Percentiles rank a stretch among this genome's conserved stretches.
Conservation (phyloP, 2,113 vertebrate genomes). For the Petaurus breviceps region DNA sequence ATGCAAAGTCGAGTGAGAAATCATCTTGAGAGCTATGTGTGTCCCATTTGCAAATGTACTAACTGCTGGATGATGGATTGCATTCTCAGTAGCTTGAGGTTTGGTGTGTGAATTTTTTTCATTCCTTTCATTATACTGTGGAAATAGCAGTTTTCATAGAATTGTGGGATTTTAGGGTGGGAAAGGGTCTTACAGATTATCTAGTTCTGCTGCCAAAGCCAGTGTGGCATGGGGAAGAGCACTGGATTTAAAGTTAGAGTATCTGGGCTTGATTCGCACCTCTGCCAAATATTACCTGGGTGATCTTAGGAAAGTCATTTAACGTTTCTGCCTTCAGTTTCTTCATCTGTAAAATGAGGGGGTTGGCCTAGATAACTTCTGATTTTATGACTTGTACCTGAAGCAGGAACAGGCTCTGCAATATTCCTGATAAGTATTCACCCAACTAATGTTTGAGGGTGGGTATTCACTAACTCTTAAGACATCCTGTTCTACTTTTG, state of each 20-base stretch:
- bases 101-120: slow-evolving; percentile 32
- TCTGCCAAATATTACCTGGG: not conserved
- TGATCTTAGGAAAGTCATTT: not conserved
- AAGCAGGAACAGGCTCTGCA: not conserved
- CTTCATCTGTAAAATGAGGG: not conserved
- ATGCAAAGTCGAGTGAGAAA: slow-evolving; percentile 47
- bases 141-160: slow-evolving; percentile 31
- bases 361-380: not conserved
- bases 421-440: not conserved
- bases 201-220: not conserved
- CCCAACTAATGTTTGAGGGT: not conserved
- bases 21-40: slow-evolving; percentile 48
- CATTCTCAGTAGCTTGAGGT: slow-evolving; percentile 33
- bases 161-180: not conserved
- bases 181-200: not conserved
- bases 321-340: not conserved
- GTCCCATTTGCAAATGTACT: slow-evolving; percentile 39
- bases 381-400: not conserved
- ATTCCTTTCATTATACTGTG: slow-evolving; percentile 21
- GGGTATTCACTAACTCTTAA: not conserved
- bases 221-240: not conserved
- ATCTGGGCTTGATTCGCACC: not conserved
- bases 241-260: not conserved
- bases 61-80: slow-evolving; percentile 27
- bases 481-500: not conserved